Conservation (phyloP, 2,888 invertebrate genomes). For the Parnassius mnemosyne region DNA sequence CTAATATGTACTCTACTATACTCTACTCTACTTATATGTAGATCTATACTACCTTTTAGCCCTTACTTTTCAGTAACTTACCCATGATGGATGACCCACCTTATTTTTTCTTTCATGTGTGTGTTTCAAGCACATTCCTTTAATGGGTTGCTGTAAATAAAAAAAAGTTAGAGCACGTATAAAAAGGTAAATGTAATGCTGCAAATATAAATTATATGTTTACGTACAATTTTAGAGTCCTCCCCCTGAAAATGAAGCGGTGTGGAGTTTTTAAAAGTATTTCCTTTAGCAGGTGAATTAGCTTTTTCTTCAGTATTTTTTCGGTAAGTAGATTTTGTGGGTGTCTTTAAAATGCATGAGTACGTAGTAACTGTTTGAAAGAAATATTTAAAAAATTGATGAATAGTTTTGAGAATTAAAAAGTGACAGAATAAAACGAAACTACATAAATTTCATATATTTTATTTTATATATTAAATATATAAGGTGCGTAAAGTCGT, state of each 20-base stretch:
- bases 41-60: too few relatives aligned
- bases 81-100: constrained; percentile 49
- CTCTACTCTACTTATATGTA: too few relatives aligned
- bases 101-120: constrained; percentile 61
- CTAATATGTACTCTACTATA: too few relatives aligned
- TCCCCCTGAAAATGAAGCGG: constrained; percentile 5
- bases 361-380: constrained; percentile 10
- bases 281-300: not conserved
- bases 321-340: not conserved
- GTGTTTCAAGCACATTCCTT: constrained; percentile 54
- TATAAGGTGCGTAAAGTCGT: too few relatives aligned
- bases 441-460: too few relatives aligned
- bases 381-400: too few relatives aligned
- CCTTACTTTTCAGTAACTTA: constrained; percentile 36
- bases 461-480: too few relatives aligned
- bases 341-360: constrained; percentile 10
- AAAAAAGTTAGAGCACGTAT: not conserved
- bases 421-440: too few relatives aligned
- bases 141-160: constrained; percentile 41
- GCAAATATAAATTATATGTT: not conserved
- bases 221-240: constrained; percentile 7
- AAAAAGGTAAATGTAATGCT: not conserved
- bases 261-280: constrained; percentile 4
- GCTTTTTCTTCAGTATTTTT: constrained; percentile 6
- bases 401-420: too few relatives aligned